Conservation (phyloP, 1,140 invertebrate species). For the Thaumatotibia leucotreta region DNA sequence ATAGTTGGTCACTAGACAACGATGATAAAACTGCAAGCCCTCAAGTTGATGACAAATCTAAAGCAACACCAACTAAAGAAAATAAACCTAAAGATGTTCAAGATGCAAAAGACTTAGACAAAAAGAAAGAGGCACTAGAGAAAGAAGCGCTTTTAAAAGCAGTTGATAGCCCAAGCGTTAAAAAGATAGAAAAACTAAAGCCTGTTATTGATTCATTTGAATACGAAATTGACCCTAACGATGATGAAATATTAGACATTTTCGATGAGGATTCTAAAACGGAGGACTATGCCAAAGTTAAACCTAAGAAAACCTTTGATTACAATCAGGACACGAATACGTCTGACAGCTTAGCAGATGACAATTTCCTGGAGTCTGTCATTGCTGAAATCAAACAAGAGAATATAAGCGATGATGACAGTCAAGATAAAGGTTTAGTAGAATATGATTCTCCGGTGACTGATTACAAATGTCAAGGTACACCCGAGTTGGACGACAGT, state of each 20-base stretch:
- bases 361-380: conserved; percentile 63
- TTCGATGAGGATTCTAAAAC: conserved; percentile 45
- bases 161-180: conserved; percentile 21
- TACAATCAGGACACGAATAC: conserved; percentile 37
- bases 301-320: conserved; percentile 35
- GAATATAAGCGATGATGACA: conserved; percentile 48
- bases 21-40: conserved; percentile 61
- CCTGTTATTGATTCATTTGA: conserved; percentile 64
- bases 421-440: conserved; percentile 58
- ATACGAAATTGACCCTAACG: conserved; percentile 63
- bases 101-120: conserved; percentile 14
- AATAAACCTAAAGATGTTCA: background rate
- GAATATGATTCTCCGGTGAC: conserved; percentile 63
- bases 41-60: conserved; percentile 36
- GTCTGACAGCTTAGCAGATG: conserved; percentile 49
- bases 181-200: conserved; percentile 48
- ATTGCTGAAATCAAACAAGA: conserved; percentile 67
- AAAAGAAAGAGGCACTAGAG: background rate
- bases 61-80: background rate
- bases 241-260: conserved; percentile 58
- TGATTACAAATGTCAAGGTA: conserved; percentile 41
- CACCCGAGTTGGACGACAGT: conserved; percentile 52
- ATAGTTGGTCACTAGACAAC: conserved; percentile 71
- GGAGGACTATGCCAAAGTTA: conserved; percentile 40
- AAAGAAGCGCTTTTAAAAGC: background rate